A percentile compares a stretch with the other conserved stretches of the same genome.
phyloP scores from a whole-genome alignment of 2,113 vertebrate genomes.

The Pseudonaja textilis region DNA sequence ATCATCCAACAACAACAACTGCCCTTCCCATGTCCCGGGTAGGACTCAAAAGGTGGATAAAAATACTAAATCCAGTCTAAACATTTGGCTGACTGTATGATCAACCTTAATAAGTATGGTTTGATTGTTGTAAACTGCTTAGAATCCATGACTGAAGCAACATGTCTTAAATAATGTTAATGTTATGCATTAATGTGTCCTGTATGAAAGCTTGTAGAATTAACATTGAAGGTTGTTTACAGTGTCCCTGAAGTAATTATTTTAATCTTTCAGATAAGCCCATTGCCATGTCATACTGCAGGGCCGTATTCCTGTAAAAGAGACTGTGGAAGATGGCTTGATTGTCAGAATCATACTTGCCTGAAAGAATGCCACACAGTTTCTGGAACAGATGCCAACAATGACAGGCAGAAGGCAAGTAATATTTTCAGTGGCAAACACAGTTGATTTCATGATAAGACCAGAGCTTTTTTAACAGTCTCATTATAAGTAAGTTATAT shows the following conservation, averaged over 20 bases:
- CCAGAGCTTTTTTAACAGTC: too few species aligned
- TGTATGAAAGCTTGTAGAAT: neutral
- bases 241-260: neutral
- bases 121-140: neutral
- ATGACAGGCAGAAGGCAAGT: slow-evolving; percentile 65
- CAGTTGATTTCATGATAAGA: neutral
- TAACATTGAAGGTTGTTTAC: neutral
- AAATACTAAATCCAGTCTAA: neutral
- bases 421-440: neutral
- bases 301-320: slow-evolving; percentile 81
- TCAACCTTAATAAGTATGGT: neutral
- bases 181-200: too few species aligned
- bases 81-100: neutral
- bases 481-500: neutral
- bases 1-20: neutral
- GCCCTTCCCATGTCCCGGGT: neutral
- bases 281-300: slow-evolving; percentile 74
- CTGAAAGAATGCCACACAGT: slow-evolving; percentile 78
- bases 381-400: slow-evolving; percentile 47
- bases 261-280: slow-evolving; percentile 71
- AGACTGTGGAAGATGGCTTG: slow-evolving; percentile 74
- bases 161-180: neutral
- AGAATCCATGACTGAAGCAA: neutral
- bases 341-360: slow-evolving; percentile 82
- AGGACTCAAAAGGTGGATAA: neutral